Evolutionary conservation across 2,888 invertebrate genomes (phyloP).

Genomic region (Perdita meconis): DNA sequence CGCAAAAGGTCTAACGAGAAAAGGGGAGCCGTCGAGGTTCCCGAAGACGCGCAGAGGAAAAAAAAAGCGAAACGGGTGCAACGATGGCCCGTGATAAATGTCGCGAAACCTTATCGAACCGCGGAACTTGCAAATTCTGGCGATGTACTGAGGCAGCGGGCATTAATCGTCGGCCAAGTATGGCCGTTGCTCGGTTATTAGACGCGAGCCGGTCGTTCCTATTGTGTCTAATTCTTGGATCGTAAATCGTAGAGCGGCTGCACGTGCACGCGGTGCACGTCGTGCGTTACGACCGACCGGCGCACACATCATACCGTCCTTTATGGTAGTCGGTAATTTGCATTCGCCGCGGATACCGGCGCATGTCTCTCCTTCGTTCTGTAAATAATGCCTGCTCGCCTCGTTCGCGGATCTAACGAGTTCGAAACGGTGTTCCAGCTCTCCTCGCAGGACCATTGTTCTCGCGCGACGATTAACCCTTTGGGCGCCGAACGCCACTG

Average conservation of each 20-base stretch:
- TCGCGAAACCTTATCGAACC: constrained; percentile 28
- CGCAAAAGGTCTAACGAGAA: constrained; percentile 24
- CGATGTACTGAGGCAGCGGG: constrained; percentile 36
- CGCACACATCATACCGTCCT: constrained; percentile 63
- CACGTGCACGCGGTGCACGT: constrained; percentile 67
- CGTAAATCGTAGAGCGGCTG: constrained; percentile 68
- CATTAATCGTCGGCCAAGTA: constrained; percentile 63
- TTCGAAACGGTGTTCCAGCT: neutral
- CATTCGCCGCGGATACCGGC: constrained; percentile 55
- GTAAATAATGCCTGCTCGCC: constrained; percentile 49
- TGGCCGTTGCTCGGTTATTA: constrained; percentile 63
- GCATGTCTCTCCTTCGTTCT: constrained; percentile 48
- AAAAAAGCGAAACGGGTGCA: constrained; percentile 19
- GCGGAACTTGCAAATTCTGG: constrained; percentile 46
- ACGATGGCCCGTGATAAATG: constrained; percentile 32
- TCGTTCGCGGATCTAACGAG: constrained; percentile 48
- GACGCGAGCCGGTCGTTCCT: constrained; percentile 63
- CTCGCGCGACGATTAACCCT: constrained; percentile 9
- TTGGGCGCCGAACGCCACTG: no score
- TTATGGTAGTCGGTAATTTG: constrained; percentile 71
- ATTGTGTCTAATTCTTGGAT: constrained; percentile 75
- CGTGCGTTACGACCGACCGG: constrained; percentile 63
- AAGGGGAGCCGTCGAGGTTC: constrained; percentile 22
- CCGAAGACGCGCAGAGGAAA: neutral
- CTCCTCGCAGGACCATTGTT: constrained; percentile 3